Percentiles rank a stretch among this genome's conserved stretches.
These are phyloP conservation scores for Pelochelys cantorii DNA, from an alignment of 2,797 vertebrate genomes.

Conservation along the genomic window DNA sequence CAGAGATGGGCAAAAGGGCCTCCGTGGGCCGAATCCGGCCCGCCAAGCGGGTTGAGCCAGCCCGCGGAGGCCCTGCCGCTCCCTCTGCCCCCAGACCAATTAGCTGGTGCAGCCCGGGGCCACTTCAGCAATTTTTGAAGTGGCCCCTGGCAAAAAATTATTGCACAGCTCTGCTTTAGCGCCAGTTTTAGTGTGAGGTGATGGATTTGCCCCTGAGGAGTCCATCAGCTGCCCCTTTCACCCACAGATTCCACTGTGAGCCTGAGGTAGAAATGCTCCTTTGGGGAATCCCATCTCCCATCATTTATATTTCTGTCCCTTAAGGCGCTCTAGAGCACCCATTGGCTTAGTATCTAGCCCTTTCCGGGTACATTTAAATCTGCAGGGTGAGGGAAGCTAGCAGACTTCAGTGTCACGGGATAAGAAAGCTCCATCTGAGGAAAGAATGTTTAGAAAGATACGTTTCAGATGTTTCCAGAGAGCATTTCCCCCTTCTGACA, in stretches of 20 bases:
- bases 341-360: background rate
- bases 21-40: no score
- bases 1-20: no score
- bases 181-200: background rate
- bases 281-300: slow-evolving; percentile 22
- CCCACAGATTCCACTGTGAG: background rate
- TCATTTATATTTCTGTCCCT: background rate
- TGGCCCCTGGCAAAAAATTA: no score
- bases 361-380: background rate
- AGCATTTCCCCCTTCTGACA: background rate
- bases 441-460: background rate
- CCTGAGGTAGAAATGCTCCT: background rate
- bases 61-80: no score
- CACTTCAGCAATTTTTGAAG: no score
- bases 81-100: no score
- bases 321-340: background rate
- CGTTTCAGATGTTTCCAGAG: background rate
- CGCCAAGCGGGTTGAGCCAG: no score
- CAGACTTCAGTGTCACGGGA: background rate
- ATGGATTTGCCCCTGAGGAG: background rate
- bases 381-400: background rate
- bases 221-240: background rate
- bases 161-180: background rate
- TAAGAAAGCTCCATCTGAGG: background rate
- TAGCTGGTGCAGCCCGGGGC: no score